Conservation (phyloP, 2,888 invertebrate genomes). For the Cloeon dipterum region DNA sequence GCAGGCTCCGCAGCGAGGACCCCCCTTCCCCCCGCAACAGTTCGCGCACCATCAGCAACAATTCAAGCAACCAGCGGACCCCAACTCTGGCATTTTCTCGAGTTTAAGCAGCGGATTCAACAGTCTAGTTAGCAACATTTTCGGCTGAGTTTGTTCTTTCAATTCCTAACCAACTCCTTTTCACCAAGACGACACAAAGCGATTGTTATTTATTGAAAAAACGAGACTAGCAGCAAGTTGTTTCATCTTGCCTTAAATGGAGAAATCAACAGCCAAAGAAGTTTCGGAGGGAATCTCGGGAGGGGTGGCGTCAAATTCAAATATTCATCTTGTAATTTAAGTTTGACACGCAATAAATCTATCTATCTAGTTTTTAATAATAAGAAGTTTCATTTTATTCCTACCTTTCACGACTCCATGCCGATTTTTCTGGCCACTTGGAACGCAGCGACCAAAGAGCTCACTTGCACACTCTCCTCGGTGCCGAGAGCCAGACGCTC, state of each 20-base stretch:
- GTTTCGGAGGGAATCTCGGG: neutral
- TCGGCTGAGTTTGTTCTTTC: slow-evolving; percentile 26
- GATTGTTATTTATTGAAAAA: neutral
- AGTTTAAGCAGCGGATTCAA: slow-evolving; percentile 56
- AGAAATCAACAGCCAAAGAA: no score
- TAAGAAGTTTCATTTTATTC: neutral
- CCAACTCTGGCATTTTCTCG: slow-evolving; percentile 39
- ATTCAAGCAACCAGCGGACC: no score
- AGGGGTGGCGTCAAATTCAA: neutral
- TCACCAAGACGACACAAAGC: neutral
- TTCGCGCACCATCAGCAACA: no score
- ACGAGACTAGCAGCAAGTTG: no score
- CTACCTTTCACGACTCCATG: neutral
- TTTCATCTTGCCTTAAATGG: neutral
- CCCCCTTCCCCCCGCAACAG: neutral
- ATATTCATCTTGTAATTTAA: neutral
- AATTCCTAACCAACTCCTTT: no score
- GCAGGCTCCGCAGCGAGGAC: slow-evolving; percentile 1
- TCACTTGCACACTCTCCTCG: slow-evolving; percentile 74
- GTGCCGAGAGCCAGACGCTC: slow-evolving; percentile 65
- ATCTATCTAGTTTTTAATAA: neutral
- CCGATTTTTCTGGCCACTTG: slow-evolving; percentile 40
- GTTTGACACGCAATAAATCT: neutral
- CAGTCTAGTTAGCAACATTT: slow-evolving; percentile 52
- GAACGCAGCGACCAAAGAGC: slow-evolving; percentile 74